Evolutionary conservation across 2,888 invertebrate genomes (phyloP).

Genomic region (Aphrophora alni): DNA sequence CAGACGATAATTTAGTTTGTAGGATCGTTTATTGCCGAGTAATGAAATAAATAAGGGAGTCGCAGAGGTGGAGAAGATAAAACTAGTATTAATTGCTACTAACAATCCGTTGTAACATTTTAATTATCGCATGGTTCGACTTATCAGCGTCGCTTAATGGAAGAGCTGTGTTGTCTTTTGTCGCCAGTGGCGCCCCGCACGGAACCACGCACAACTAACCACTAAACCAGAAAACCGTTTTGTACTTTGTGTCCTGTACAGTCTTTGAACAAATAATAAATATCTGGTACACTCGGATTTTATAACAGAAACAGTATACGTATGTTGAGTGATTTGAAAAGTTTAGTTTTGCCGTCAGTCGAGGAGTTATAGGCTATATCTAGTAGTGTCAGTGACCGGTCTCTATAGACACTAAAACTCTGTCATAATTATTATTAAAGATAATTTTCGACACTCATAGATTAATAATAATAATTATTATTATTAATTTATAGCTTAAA

Average conservation of each 20-base stretch:
- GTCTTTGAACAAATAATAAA: neutral
- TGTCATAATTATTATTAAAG: too few species aligned
- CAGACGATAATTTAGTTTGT: neutral
- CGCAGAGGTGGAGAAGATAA: neutral
- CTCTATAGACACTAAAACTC: too few species aligned
- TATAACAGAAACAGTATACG: too few species aligned
- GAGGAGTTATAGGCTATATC: too few species aligned
- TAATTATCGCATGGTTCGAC: neutral
- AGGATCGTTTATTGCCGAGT: neutral
- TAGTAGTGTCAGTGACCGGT: too few species aligned
- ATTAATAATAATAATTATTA: too few species aligned
- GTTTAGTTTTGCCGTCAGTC: too few species aligned
- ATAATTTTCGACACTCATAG: too few species aligned
- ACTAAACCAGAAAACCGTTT: neutral
- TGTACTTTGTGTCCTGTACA: neutral
- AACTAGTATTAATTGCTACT: neutral
- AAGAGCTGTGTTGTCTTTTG: neutral
- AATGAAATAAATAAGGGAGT: neutral
- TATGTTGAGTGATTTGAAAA: too few species aligned
- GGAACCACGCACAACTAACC: neutral
- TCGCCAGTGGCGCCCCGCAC: neutral
- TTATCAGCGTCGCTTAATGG: neutral
- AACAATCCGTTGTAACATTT: neutral
- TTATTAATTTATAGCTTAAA: too few species aligned
- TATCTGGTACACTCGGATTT: neutral